Conservation (phyloP, 2,797 vertebrate species). For the Sebastiscus tertius region DNA sequence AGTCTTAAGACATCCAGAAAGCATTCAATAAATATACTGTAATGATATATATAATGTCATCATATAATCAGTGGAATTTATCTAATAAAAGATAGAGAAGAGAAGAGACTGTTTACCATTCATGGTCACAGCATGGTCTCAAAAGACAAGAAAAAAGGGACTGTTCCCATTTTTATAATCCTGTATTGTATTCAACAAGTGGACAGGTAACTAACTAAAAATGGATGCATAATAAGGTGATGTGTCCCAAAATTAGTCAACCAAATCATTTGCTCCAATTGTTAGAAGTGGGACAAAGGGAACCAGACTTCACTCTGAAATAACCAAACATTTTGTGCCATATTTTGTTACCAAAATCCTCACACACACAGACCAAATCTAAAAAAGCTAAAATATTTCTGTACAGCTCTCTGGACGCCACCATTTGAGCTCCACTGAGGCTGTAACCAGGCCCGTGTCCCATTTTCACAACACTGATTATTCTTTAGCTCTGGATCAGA, state of each 20-base stretch:
- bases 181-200: background rate
- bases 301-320: background rate
- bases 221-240: background rate
- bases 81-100: background rate
- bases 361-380: background rate
- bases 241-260: background rate
- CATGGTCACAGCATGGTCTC: background rate
- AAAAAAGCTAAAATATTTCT: slow-evolving; percentile 13
- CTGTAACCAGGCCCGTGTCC: slow-evolving; percentile 61
- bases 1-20: background rate
- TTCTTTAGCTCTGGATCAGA: slow-evolving; percentile 76
- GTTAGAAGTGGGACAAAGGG: background rate
- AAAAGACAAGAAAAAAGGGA: background rate
- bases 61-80: slow-evolving; percentile 16
- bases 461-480: slow-evolving; percentile 73
- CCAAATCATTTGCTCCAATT: background rate
- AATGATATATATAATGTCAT: background rate
- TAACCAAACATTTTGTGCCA: background rate
- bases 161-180: background rate
- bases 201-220: background rate
- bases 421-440: slow-evolving; percentile 40
- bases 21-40: background rate
- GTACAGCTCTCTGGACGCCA: slow-evolving; percentile 29
- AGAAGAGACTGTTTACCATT: background rate
- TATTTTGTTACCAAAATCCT: background rate